Evolutionary conservation across 2,797 vertebrate genomes (phyloP), one percentile per base, ranked within the genome.

Genomic region (Malurus splendens): DNA sequence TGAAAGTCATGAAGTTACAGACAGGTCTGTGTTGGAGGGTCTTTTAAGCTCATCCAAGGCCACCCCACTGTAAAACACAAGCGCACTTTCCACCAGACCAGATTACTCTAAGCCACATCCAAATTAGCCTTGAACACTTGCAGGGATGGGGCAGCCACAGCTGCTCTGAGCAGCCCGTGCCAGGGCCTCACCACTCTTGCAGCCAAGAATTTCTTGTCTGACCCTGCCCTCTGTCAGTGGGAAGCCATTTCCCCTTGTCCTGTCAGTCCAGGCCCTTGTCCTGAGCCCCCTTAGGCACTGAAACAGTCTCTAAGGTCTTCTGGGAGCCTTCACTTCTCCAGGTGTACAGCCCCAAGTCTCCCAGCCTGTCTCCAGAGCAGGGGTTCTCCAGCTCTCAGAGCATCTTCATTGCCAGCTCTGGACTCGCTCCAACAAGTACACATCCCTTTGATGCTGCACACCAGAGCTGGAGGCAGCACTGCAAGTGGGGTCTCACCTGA

Each of bases 111-210:
- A 83, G 52, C 38, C 15, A 11, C 32, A 28, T 59, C 15, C 32
- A 66, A 11, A 13, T 7, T 51, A 19, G 7, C 28, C 28, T 51
- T 16, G 19, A 45, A 57, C 45, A 28, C 7, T 51, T 45, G 8
- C 32, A 51, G 39, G 32, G 4, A 16, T 45, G 23, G 32, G 14
- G 12, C 15, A 44, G 22, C 7, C 71, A 39, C 33, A 60, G 30
- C 9, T 33, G 12, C 33, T 75, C 47, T 54, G 23, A 18, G 14
- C 16, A 39, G 2, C 1, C 24, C 45, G 47, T 67, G 24, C 32
- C 24, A 45, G 39, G 13, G 39, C n/a, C 42, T 73, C 6, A 22
- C 7, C 1, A 1, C 9, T 18, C 12, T 73, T 2, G 0, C 51
- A 64, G 25, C 1, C 1, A 57, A 50, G n/a, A 82, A 50, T 50